Conservation (phyloP, 2,797 vertebrate genomes). For the Epinephelus malabaricus region DNA sequence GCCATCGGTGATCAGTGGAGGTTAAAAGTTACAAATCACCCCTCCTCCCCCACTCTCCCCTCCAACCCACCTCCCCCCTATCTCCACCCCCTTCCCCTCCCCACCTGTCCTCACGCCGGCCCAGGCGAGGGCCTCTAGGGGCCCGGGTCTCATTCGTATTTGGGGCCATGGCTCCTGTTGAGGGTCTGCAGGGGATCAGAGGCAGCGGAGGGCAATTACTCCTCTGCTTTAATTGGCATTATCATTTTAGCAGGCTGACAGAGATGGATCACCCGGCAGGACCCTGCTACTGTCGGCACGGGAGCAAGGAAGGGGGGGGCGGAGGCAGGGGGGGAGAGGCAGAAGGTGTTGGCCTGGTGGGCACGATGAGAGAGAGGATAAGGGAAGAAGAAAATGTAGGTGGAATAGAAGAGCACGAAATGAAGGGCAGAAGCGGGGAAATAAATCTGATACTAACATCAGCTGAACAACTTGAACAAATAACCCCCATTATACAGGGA, state of each 20-base stretch:
- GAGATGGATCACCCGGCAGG: constrained; percentile 91
- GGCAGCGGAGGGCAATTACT: constrained; percentile 91
- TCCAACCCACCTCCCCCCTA: constrained; percentile 50
- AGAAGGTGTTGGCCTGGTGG: constrained; percentile 52
- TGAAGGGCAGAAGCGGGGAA: constrained; percentile 52
- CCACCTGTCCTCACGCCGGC: constrained; percentile 69
- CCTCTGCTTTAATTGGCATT: constrained; percentile 95
- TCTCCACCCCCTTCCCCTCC: constrained; percentile 37
- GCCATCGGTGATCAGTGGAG: constrained; percentile 88
- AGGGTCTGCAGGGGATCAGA: constrained; percentile 81
- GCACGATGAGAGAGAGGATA: constrained; percentile 40
- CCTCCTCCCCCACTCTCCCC: constrained; percentile 71
- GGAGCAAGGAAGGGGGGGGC: constrained; percentile 11
- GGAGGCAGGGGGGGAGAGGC: background rate
- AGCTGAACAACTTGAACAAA: constrained; percentile 65
- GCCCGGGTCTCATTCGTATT: constrained; percentile 86
- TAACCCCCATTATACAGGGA: constrained; percentile 64
- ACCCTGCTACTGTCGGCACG: constrained; percentile 68
- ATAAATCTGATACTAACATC: constrained; percentile 65
- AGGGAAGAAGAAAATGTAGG: constrained; percentile 42
- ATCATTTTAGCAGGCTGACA: constrained; percentile 95
- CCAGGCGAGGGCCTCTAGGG: constrained; percentile 69
- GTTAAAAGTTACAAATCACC: constrained; percentile 86
- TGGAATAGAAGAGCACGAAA: constrained; percentile 42
- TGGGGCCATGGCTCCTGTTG: constrained; percentile 83